Base-by-base conservation (phyloP, 92 coral and sea anemone species). In the Palythoa caribaeorum region DNA sequence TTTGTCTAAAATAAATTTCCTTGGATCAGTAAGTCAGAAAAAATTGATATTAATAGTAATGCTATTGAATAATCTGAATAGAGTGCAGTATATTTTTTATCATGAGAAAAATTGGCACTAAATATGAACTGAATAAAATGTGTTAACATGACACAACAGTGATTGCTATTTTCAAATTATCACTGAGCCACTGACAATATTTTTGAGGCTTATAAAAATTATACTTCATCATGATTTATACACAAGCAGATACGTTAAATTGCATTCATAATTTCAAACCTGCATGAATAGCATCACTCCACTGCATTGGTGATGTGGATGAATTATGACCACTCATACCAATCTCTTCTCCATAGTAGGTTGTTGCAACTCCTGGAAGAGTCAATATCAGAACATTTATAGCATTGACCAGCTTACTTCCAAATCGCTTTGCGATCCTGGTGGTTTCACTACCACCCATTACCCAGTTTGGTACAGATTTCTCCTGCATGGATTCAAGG, bases 311-410 rank as follows among this genome's bases (percentile, higher is more conserved):
- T 16, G 96, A 80, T 52, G 87, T 88, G 13, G 73, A 68, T 77
- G 74, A 16, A 50, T 71, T 71, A 47, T 39, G 10, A 28, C 70
- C 70, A 3, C 77, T 73, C 95, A 96, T 91, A 6, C 99, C 99
- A 86, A 95, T 90, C 85, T 97, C 99, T 83, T 94, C 95, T 19
- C 99, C 99, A 92, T 89, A 93, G 83, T 89, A 92, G 3, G 94
- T 84, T 17, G 78, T 21, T 4, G 95, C 97, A 47, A 84, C 80
- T 6, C 99, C 99, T 14, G 99, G 99, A n/a, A 97, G 91, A 5
- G 97, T 94, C n/a, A 97, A 79, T 11, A 89, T 84, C 20, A 97
- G 93, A 71, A 93, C 98, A 88, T 97, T 93, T 91, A 97, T 86
- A 0, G 99, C 94, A 86, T 91, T 76, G 38, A 89, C 86, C 50